phyloP scores from a whole-genome alignment of 2,113 vertebrate genomes.

The Otolemur garnettii region DNA sequence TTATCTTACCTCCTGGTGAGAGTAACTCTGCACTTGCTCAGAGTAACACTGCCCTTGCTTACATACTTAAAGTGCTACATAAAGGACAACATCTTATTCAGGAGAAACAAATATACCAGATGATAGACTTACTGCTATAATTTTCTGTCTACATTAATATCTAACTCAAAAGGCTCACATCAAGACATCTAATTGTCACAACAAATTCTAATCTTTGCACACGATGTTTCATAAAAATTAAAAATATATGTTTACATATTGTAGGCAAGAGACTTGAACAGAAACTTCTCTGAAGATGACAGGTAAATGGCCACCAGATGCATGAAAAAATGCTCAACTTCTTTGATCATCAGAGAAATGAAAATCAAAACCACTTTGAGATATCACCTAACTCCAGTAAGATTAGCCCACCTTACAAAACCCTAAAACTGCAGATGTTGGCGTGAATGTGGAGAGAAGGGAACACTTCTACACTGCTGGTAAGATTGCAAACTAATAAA shows the following conservation, averaged over 20 bases:
- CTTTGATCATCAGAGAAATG: no score
- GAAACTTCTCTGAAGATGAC: no score
- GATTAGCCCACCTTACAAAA: no score
- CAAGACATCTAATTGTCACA: background rate
- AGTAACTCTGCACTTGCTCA: background rate
- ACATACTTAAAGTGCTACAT: background rate
- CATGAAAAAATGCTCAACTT: no score
- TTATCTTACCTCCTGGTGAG: background rate
- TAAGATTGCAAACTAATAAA: no score
- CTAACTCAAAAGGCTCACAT: background rate
- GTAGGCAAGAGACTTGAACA: no score
- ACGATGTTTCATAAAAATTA: background rate
- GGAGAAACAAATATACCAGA: background rate
- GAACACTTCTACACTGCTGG: no score
- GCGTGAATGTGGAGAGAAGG: no score
- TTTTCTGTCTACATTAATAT: conserved; percentile 3
- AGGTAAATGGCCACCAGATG: no score
- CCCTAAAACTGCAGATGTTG: no score
- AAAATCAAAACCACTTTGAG: no score
- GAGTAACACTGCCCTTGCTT: background rate
- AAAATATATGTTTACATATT: background rate
- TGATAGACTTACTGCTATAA: background rate
- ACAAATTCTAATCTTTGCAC: background rate
- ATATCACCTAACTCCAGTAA: no score
- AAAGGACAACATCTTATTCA: background rate